These are phyloP conservation scores for Ornithoptera alexandrae DNA, from an alignment of 2,888 invertebrate genomes.

Conservation along the genomic window DNA sequence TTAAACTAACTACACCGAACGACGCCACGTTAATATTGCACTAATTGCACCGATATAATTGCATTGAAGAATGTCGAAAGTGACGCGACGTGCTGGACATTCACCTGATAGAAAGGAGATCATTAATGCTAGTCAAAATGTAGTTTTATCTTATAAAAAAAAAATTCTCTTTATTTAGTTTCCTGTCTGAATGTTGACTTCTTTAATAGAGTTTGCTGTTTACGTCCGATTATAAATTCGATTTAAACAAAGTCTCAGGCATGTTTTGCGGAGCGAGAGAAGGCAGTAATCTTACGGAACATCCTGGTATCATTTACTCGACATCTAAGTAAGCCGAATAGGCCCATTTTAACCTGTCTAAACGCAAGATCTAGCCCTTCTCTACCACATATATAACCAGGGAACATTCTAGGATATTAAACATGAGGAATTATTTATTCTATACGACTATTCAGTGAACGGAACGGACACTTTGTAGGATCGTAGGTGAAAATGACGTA, in stretches of 20 bases:
- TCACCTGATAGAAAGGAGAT: not conserved
- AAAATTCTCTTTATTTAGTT: too few relatives aligned
- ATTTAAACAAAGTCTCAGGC: too few relatives aligned
- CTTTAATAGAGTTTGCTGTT: too few relatives aligned
- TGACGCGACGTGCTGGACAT: not conserved
- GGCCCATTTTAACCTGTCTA: too few relatives aligned
- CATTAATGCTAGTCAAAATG: not conserved
- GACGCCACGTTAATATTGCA: slow-evolving; percentile 19
- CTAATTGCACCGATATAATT: slow-evolving; percentile 17
- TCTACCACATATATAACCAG: too few relatives aligned
- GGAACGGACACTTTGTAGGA: slow-evolving; percentile 16
- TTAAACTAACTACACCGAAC: slow-evolving; percentile 2
- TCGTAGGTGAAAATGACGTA: slow-evolving; percentile 26
- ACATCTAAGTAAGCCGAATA: too few relatives aligned
- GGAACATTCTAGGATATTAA: not conserved
- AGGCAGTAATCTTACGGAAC: too few relatives aligned
- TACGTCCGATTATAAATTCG: too few relatives aligned
- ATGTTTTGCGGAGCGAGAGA: too few relatives aligned
- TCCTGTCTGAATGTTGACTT: too few relatives aligned
- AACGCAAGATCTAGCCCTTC: not conserved
- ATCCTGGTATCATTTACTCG: too few relatives aligned
- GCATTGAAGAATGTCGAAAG: slow-evolving; percentile 1
- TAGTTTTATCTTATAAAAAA: not conserved
- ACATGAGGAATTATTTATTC: not conserved
- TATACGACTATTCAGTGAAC: slow-evolving; percentile 5